Conservation (phyloP, 2,113 vertebrate species). For the Phainopepla nitens region DNA sequence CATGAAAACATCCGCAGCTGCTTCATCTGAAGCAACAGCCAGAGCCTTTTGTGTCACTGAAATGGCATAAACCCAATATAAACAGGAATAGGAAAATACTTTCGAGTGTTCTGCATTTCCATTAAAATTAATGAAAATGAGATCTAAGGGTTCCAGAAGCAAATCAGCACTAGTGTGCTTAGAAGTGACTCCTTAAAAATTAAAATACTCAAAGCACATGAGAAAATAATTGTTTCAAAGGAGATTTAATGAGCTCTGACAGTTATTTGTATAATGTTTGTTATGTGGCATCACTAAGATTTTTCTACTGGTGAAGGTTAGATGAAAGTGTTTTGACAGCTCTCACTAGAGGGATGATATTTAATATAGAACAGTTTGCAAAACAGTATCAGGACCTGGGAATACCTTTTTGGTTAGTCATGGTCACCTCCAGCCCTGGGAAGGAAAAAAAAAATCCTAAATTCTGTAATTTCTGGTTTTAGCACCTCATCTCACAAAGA, state of each 20-base stretch:
- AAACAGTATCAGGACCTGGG: slow-evolving; percentile 45
- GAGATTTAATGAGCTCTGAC: slow-evolving; percentile 69
- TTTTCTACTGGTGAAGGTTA: slow-evolving; percentile 58
- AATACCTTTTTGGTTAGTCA: slow-evolving; percentile 63
- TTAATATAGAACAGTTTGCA: slow-evolving; percentile 72
- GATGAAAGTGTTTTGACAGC: slow-evolving; percentile 77
- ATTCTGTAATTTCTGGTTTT: background rate
- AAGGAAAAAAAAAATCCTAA: background rate
- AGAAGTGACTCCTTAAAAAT: slow-evolving; percentile 9
- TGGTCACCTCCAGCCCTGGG: slow-evolving; percentile 17
- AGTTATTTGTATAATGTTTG: slow-evolving; percentile 73
- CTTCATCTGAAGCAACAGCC: background rate
- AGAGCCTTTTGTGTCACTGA: background rate
- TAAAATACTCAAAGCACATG: background rate
- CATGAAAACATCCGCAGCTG: background rate
- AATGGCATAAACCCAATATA: background rate
- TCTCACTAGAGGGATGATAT: slow-evolving; percentile 63
- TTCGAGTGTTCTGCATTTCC: background rate
- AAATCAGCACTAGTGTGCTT: background rate
- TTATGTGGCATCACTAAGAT: slow-evolving; percentile 62
- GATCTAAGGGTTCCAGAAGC: background rate
- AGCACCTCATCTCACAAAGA: background rate
- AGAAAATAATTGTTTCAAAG: slow-evolving; percentile 14
- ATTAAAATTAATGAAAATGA: background rate
- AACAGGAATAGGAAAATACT: background rate